A percentile compares a stretch with the other conserved stretches of the same genome.
phyloP scores from a whole-genome alignment of 2,113 vertebrate species.

The Pristiophorus japonicus region DNA sequence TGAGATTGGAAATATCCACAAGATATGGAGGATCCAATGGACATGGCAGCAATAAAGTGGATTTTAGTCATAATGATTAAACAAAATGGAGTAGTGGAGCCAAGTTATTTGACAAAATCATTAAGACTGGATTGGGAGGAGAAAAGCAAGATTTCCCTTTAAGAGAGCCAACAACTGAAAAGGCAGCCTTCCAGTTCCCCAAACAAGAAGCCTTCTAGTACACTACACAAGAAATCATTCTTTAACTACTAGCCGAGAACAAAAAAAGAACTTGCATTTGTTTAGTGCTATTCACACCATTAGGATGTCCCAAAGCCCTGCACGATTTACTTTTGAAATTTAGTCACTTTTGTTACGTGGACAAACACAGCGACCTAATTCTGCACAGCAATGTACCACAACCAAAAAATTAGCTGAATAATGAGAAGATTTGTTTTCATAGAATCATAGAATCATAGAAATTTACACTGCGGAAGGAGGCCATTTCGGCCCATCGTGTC shows the following conservation, averaged over 20 bases:
- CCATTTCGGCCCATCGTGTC: too few relatives aligned
- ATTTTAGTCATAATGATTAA: background rate
- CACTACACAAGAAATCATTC: background rate
- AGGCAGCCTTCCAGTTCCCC: background rate
- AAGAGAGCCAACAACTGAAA: background rate
- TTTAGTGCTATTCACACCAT: too few relatives aligned
- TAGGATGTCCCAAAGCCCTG: too few relatives aligned
- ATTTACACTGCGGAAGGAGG: too few relatives aligned
- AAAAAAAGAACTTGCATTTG: too few relatives aligned
- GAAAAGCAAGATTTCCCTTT: background rate
- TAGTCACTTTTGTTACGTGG: too few relatives aligned
- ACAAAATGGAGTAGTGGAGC: background rate
- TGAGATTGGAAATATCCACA: background rate
- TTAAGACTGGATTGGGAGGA: background rate
- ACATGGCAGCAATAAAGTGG: background rate
- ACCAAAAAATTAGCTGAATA: too few relatives aligned
- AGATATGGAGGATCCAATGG: background rate
- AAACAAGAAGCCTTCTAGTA: background rate
- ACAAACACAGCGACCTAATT: too few relatives aligned
- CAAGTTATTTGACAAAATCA: background rate
- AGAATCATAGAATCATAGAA: too few relatives aligned
- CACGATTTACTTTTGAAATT: too few relatives aligned
- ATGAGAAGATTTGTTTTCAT: too few relatives aligned
- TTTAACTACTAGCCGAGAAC: background rate
- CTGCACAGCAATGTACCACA: too few relatives aligned